Evolutionary conservation across 2,888 invertebrate species (phyloP), one percentile per base, ranked within the genome.

Genomic region (Escarpia spicata): DNA sequence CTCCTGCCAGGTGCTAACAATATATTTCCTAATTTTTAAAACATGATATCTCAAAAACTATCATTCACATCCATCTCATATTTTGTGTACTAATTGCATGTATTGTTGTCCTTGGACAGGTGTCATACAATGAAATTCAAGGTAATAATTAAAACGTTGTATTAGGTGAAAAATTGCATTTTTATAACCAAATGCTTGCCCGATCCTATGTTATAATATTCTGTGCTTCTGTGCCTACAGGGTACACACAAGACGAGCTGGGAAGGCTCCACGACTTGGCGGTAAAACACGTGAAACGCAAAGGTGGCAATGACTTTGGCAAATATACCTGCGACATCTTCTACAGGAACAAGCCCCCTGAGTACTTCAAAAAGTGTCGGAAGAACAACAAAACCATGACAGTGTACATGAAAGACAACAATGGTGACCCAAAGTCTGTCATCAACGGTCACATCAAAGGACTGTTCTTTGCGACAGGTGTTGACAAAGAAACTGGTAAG

Each of bases 331-430:
- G 75, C 26, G 26, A 19, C 26, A 26, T 75, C 26, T 75, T 94
- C 43, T 94, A 93, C 92, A 60, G 94, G n/a, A 92, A 94, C 92
- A 94, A 94, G 45, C 90, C 93, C 12, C 92, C 60, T 10, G 31
- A 89, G 10, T 94, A 93, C 92, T 94, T 93, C 92, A 31, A 91
- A 2, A 90, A 93, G n/a, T 92, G 93, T 43, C 58, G 91, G 9
- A 44, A 15, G 9, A 91, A 93, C 26, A 43, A 92, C 89, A 91
- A 92, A 89, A 52, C 93, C 52, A 94, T 94, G 94, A 91, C 90
- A 45, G 90, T 90, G 43, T 93, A 93, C 92, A 44, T 60, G 19
- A 93, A 93, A 91, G 92, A 93, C 91, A 37, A 92, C 91, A 92
- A 92, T 60, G 93, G 93, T 10, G 93, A 93, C 91, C 93, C 90